Conservation (phyloP, 35 echinoderm and acorn worm genomes). For the Hemicentrotus pulcherrimus region DNA sequence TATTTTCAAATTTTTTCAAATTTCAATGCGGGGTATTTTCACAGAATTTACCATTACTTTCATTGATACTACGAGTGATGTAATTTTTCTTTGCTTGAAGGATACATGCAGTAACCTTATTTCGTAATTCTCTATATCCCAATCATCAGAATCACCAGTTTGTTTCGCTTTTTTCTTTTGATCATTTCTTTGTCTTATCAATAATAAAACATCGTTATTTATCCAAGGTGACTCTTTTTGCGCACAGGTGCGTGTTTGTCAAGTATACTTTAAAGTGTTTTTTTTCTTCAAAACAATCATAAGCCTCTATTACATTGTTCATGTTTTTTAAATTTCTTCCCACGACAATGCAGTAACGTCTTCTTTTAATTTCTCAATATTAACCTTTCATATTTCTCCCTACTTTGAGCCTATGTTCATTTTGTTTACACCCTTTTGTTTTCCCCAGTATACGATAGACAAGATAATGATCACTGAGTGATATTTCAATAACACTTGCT, state of each 20-base stretch:
- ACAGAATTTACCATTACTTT: not conserved
- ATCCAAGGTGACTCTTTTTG: conserved; percentile 36
- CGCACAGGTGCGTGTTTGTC: not conserved
- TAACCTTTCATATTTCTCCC: conserved; percentile 19
- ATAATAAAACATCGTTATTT: conserved; percentile 15
- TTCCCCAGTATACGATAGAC: not conserved
- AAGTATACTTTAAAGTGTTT: not conserved
- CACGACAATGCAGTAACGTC: conserved; percentile 7
- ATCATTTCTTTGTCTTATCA: conserved; percentile 33
- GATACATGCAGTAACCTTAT: not conserved
- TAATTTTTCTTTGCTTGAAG: not conserved
- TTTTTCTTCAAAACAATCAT: conserved; percentile 16
- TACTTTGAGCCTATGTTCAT: not conserved
- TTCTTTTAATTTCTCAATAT: not conserved
- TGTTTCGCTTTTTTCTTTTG: conserved; percentile 23
- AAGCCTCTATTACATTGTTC: conserved; percentile 8
- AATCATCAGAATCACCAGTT: not conserved
- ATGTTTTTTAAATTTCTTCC: not conserved
- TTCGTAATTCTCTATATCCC: conserved; percentile 34
- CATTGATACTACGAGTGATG: no score
- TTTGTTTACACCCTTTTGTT: not conserved
- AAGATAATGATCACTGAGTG: conserved; percentile 19
- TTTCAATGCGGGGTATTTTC: not conserved
- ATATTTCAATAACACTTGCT: conserved; percentile 22
- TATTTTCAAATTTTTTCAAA: not conserved